Evolutionary conservation across 2,888 invertebrate genomes (phyloP), one percentile per base, ranked within the genome.

Genomic region (Eristalis intricaria): DNA sequence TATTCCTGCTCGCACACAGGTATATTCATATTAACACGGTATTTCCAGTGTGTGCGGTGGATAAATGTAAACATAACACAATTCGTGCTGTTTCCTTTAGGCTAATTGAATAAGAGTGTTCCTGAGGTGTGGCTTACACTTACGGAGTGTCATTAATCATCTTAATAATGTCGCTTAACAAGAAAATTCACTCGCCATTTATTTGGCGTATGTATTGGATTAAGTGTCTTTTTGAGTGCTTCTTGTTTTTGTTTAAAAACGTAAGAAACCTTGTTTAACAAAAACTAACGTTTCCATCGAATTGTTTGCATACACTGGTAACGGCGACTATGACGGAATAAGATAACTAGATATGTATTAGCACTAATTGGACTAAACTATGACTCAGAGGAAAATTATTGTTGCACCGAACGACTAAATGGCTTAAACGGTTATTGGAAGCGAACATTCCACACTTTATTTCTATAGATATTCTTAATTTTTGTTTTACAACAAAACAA

Each of bases 21-120:
- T 32, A 32, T 32, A 22, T 32, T 29, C 38, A 65, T 43, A 15
- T n/a, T n/a, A n/a, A 15, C 43, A 50, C 19, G 8, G 50, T n/a
- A n/a, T 0, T 2, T 1, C 5, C n/a, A 43, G n/a, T 43, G n/a
- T 50, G 60, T 71, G 66, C 60, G 75, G 70, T 66, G 60, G 65
- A 64, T 60, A 61, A 79, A 79, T 82, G 66, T 76, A 84, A 84
- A 80, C 74, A 83, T 69, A 69, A 69, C 77, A 79, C 77, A 43
- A 61, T 75, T 79, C 64, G 68, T 87, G 84, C 50, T 71, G 84
- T 73, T 76, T 80, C 84, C 87, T 87, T 71, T 83, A 68, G 71
- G 83, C 73, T 87, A 87, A 87, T 87, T 87, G 84, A 87, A 87
- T 87, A 76, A 87, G 84, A 87, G 79, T 73, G 79, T 87, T 84